Evolutionary conservation across 2,113 vertebrate genomes (phyloP).

Genomic region (Puntigrus tetrazona): DNA sequence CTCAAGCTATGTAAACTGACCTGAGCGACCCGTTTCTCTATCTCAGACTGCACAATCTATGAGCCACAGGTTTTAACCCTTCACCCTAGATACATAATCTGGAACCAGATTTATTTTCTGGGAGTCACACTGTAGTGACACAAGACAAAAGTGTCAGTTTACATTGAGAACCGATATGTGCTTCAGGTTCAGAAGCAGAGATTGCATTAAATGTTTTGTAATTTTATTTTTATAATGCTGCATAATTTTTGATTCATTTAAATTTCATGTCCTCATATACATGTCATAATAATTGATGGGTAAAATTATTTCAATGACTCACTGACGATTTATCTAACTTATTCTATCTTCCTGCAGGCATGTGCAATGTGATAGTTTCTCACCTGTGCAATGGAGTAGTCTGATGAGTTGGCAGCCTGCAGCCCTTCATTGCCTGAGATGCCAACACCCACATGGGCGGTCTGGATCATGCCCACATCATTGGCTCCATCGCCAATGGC

Average conservation of each 20-base stretch:
- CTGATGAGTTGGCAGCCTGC: slow-evolving; percentile 97
- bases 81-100: slow-evolving; percentile 27
- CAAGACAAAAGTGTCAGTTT: neutral
- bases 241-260: neutral
- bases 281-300: neutral
- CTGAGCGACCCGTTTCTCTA: slow-evolving; percentile 45
- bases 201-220: too few relatives aligned
- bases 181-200: neutral
- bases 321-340: neutral
- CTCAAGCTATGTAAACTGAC: slow-evolving; percentile 45
- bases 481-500: slow-evolving; percentile 97
- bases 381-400: slow-evolving; percentile 99
- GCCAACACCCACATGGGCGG: slow-evolving; percentile 94
- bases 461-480: slow-evolving; percentile 99
- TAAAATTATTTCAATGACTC: neutral
- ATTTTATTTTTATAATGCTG: neutral
- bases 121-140: neutral
- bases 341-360: neutral
- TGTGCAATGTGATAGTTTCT: slow-evolving; percentile 3
- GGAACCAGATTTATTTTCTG: neutral
- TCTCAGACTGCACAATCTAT: slow-evolving; percentile 30
- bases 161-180: neutral
- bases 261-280: too few relatives aligned
- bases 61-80: slow-evolving; percentile 26
- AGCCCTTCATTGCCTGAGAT: slow-evolving; percentile 98